Base-by-base conservation (phyloP, 2,888 invertebrate species). In the Aleiodes leptofemur region DNA sequence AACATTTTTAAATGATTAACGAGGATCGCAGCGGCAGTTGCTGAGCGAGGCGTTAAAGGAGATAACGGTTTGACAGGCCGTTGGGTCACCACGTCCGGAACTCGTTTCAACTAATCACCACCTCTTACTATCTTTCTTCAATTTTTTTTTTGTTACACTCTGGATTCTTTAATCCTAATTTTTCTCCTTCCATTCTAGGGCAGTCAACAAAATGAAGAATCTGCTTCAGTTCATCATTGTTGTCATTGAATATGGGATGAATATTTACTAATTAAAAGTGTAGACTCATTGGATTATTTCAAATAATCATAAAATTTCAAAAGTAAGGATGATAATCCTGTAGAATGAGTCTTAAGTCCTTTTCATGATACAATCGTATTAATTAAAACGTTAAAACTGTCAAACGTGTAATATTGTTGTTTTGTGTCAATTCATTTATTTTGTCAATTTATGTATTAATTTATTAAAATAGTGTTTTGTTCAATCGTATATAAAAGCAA, bases 41-140 rank as follows among this genome's bases (percentile, higher is more conserved):
- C 55, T 61, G 77, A 73, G 59, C 77, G 79, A 78, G 79, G 79
- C 78, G 79, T 82, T 78, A 75, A 80, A 76, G 70, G 57, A 77
- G 82, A 82, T 82, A 83, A 82, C 80, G 80, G 78, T 77, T 77
- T 73, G 79, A 73, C 77, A 78, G 74, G 76, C 76, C 77, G 75
- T 75, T 75, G 72, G 76, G 79, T 80, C 77, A 78, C 79, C 76
- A 80, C 79, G 80, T 81, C 78, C 80, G 79, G 78, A 81, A 79
- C 73, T 79, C 77, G 79, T 78, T 77, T 76, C 73, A 72, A 77
- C 78, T 81, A 79, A 81, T 81, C 80, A 76, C 78, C 78, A 77
- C 79, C 71, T 76, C 76, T 13, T 59, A 66, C 71, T 64, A 64
- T 68, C 57, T 75, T 64, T 48, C 34, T 57, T 29, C 53, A 66